Percentiles rank a stretch among this genome's conserved stretches.
Conservation (phyloP, 2,888 invertebrate species). For the Drosophila flavopinicola region DNA sequence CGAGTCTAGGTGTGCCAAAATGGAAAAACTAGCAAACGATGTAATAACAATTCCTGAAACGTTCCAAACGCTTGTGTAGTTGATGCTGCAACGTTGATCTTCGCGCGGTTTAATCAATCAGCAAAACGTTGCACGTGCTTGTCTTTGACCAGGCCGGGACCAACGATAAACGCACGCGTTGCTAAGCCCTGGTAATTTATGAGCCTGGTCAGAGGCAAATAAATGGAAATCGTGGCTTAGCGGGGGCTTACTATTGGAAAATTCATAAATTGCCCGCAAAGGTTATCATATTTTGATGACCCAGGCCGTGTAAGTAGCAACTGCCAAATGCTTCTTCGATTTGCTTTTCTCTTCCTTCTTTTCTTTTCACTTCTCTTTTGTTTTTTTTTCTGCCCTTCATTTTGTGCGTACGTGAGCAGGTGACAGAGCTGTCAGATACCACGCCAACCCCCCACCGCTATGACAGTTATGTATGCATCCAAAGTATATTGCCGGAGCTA, state of each 20-base stretch:
- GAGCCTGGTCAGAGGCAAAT: constrained; percentile 55
- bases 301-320: constrained; percentile 24
- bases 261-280: constrained; percentile 64
- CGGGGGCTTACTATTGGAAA: constrained; percentile 46
- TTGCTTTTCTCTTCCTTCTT: not conserved
- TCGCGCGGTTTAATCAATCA: constrained; percentile 74
- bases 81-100: constrained; percentile 52
- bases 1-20: constrained; percentile 46
- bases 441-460: constrained; percentile 5
- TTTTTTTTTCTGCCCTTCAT: constrained; percentile 1
- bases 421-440: constrained; percentile 68
- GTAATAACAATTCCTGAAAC: constrained; percentile 77
- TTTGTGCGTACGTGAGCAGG: constrained; percentile 69
- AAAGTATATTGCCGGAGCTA: constrained; percentile 14
- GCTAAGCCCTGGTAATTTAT: constrained; percentile 58
- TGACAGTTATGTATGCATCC: constrained; percentile 60
- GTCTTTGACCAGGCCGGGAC: constrained; percentile 3
- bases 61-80: constrained; percentile 44
- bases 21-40: constrained; percentile 64
- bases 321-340: constrained; percentile 28
- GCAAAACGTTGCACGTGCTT: constrained; percentile 68
- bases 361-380: not conserved
- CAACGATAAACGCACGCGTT: constrained; percentile 17
- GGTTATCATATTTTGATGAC: constrained; percentile 53
- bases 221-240: constrained; percentile 49